Evolutionary conservation across 53 echinoderm and acorn worm genomes (phyloP).

Genomic region (Luidia sarsii): DNA sequence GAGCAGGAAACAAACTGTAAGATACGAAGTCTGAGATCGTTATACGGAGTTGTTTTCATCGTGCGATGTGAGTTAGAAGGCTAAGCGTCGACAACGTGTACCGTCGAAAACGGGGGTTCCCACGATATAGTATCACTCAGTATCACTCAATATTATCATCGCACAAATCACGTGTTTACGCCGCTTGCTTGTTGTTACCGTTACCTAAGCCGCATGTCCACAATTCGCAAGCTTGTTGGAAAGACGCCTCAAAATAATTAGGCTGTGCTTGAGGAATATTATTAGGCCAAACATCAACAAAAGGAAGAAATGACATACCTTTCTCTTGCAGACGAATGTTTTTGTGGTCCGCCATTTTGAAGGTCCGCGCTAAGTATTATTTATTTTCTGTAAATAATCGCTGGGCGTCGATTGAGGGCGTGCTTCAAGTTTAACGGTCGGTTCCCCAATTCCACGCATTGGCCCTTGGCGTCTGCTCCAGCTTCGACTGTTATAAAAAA

Average conservation of each 20-base stretch:
- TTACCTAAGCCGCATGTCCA: too few species aligned
- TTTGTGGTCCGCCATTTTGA: conserved; percentile 47
- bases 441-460: too few species aligned
- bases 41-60: neutral
- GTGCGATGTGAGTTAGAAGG: neutral
- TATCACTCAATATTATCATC: neutral
- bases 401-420: neutral
- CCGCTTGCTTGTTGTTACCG: too few species aligned
- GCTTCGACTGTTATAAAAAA: too few species aligned
- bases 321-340: conserved; percentile 47
- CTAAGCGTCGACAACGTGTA: too few species aligned
- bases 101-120: too few species aligned
- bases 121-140: too few species aligned
- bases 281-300: neutral
- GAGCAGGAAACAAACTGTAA: too few species aligned
- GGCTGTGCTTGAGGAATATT: neutral
- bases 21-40: too few species aligned
- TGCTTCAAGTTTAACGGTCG: neutral
- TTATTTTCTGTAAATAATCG: neutral
- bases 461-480: too few species aligned
- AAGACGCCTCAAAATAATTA: neutral
- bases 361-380: conserved; percentile 39
- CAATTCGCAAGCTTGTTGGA: neutral
- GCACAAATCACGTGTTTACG: neutral
- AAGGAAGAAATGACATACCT: neutral